Percentiles rank a stretch among this genome's conserved stretches.
phyloP scores from a whole-genome alignment of 2,113 vertebrate genomes.

The Sinocyclocheilus rhinocerous region DNA sequence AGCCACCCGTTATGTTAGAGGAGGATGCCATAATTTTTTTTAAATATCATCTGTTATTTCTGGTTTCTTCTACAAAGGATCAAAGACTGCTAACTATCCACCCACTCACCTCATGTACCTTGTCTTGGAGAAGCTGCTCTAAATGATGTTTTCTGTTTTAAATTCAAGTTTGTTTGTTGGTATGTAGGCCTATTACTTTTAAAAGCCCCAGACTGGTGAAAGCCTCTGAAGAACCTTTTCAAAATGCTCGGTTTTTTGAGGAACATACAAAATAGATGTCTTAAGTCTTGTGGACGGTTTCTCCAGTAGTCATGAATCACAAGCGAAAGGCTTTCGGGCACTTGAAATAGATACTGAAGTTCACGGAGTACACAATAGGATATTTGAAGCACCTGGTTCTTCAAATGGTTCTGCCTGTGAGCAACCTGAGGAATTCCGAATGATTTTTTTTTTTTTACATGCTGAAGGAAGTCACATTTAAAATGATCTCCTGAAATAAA shows the following conservation, averaged over 20 bases:
- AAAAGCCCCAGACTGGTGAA: neutral
- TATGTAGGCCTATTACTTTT: neutral
- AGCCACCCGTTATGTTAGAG: neutral
- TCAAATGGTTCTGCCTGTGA: neutral
- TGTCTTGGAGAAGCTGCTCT: neutral
- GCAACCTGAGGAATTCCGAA: neutral
- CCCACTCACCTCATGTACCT: neutral
- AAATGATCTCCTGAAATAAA: too few relatives aligned
- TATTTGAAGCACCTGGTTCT: neutral
- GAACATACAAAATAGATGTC: neutral
- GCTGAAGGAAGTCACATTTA: neutral
- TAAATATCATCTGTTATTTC: neutral
- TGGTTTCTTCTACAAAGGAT: neutral
- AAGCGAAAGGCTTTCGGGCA: neutral
- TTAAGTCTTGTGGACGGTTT: neutral
- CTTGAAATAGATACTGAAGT: neutral
- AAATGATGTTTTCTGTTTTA: neutral
- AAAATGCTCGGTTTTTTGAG: neutral
- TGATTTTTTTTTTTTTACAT: neutral
- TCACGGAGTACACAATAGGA: neutral
- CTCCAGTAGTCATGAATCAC: neutral
- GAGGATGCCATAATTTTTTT: neutral
- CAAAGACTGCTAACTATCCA: neutral
- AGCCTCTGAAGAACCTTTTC: neutral
- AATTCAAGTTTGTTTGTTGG: neutral